phyloP scores from a whole-genome alignment of 2,113 vertebrate genomes.

The Neodon shergylaensis region DNA sequence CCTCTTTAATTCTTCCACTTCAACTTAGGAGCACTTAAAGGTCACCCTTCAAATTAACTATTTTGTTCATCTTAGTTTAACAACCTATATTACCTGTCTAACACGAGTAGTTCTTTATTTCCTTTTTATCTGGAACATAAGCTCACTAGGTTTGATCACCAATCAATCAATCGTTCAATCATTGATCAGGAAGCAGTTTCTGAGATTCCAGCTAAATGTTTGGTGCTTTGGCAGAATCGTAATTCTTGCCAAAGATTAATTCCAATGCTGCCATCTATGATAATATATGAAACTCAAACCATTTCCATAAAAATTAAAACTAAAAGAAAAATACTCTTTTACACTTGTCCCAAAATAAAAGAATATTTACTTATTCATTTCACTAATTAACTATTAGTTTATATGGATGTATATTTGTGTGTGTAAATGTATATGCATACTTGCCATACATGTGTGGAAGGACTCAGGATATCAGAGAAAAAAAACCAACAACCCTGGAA shows the following conservation, averaged over 20 bases:
- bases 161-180: background rate
- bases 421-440: background rate
- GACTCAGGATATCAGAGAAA: background rate
- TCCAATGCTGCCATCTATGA: background rate
- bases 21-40: background rate
- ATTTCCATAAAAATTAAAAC: conserved; percentile 14
- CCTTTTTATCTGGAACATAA: background rate
- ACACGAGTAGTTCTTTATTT: background rate
- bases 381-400: background rate
- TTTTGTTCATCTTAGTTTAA: conserved; percentile 44
- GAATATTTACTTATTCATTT: background rate
- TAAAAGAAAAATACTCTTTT: background rate
- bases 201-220: background rate
- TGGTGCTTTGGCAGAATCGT: background rate
- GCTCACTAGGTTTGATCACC: background rate
- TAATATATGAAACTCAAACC: conserved; percentile 20
- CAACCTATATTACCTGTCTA: background rate
- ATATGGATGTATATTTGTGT: too few relatives aligned
- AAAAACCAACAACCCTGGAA: background rate
- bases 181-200: background rate
- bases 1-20: conserved; percentile 17
- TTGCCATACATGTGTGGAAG: background rate
- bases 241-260: conserved; percentile 9
- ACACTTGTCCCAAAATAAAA: background rate
- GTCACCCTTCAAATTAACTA: background rate